Evolutionary conservation across 2,888 invertebrate species (phyloP), one percentile per base, ranked within the genome.

Genomic region (Mythimna albipuncta): DNA sequence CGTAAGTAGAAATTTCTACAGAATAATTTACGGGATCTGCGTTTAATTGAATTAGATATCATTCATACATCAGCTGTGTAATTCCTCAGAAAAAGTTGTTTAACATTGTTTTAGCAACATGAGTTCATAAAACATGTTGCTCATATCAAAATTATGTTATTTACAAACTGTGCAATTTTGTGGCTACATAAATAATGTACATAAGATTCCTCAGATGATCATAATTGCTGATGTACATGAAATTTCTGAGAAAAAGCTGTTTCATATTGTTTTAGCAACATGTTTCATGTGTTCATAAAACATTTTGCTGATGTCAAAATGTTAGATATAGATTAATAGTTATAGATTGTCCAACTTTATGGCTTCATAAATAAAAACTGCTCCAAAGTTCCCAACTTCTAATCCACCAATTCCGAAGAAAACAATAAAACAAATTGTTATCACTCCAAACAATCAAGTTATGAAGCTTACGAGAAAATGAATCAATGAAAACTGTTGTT

Each of bases 1-100:
- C 57, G 83, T 70, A 82, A 82, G 82, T 79, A 82, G 83, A 82
- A 82, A 82, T 19, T 69, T 50, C 9, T 69, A 32, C 19, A 2
- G 63, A 72, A 76, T 61, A 75, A 67, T 65, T 57, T 32, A 50
- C 50, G 21, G 32, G 21, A 69, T 75, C 38, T 59, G 7, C 26
- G 57, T 52, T 66, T 75, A n/a, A 54, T 74, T 65, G 41, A 26
- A 55, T 38, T n/a, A 54, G 35, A 21, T 21, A 55, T 55, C 41
- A 41, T 3, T 61, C 21, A 41, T 61, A 41, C 13, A 21, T 41
- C 38, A 13, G 61, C 21, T 61, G 6, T 41, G 59, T n/a, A 38
- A 57, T 32, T 32, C 7, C 0, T 59, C 59, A n/a, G 13, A 7
- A 55, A 54, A n/a, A 7, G 5, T 11, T 61, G 13, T 11, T 32